phyloP scores from a whole-genome alignment of 1,140 invertebrate species.

The Branchinecta lindahli region DNA sequence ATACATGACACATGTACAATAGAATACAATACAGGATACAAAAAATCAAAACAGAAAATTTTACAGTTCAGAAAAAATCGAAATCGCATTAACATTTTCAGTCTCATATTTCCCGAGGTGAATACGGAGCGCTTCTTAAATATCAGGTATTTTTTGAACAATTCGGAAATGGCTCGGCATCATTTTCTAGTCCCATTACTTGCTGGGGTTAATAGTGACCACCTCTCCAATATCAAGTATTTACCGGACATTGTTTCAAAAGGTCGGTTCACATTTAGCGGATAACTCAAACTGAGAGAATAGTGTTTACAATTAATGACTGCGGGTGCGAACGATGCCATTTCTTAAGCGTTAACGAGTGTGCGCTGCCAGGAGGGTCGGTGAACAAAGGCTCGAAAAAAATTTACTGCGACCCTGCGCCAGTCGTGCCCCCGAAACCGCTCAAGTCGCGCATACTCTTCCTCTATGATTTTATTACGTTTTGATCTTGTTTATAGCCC shows the following conservation, averaged over 20 bases:
- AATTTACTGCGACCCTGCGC: conserved; percentile 1
- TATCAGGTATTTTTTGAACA: too few relatives aligned
- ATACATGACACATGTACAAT: too few relatives aligned
- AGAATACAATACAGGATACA: too few relatives aligned
- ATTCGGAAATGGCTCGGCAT: too few relatives aligned
- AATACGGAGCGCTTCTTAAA: too few relatives aligned
- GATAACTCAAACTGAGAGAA: conserved; percentile 3
- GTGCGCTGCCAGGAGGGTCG: not conserved
- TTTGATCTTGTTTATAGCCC: conserved; percentile 10
- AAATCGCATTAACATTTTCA: too few relatives aligned
- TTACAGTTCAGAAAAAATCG: too few relatives aligned
- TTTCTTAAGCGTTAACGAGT: conserved; percentile 10
- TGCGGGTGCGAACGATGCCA: conserved; percentile 7
- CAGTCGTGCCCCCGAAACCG: not conserved
- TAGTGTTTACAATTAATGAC: conserved; percentile 11
- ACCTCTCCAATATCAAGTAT: too few relatives aligned
- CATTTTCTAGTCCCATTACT: too few relatives aligned
- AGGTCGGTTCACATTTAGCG: not conserved
- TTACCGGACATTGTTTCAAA: not conserved
- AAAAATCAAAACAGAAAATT: too few relatives aligned
- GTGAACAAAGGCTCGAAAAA: not conserved
- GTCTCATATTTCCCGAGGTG: too few relatives aligned
- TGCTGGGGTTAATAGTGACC: too few relatives aligned
- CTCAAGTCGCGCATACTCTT: not conserved
- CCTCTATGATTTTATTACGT: not conserved